Base-by-base conservation (phyloP, 2,113 vertebrate species). In the Saccopteryx bilineata region DNA sequence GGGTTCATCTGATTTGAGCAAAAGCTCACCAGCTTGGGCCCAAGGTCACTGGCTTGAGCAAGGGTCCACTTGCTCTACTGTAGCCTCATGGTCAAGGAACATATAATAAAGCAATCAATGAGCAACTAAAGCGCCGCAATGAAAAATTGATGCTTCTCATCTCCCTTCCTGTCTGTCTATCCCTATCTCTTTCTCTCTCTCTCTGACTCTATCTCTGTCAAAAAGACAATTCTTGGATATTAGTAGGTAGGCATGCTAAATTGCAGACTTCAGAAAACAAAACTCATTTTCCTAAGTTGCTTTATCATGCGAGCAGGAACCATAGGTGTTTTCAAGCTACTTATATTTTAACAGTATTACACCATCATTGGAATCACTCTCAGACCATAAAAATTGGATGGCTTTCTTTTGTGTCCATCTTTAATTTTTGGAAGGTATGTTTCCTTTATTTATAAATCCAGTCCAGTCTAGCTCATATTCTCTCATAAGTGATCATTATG, bases 261-360 rank as follows among this genome's bases (percentile, higher is more conserved):
- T 23, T 88, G 19, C 68, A 83, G 11, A 65, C 52, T 78, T 92
- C 61, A 92, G 39, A 82, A 74, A 31, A 82, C 21, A 79, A 93
- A 46, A 66, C 10, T 71, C 13, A 23, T 88, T 84, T 86, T 74
- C 26, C 69, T 75, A 60, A 61, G 23, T 52, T 65, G 13, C 63
- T 82, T 92, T 79, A 24, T 83, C 74, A 76, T 21, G 24, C 48
- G 63, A 56, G 4, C 7, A 10, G 7, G 61, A 68, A 50, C 21
- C 23, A 19, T 11, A 69, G 52, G 11, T 28, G 28, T 89, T 94
- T 69, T 69, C 52, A 92, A 83, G 14, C 46, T 18, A 69, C 5
- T 13, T 26, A 11, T 21, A 63, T 84, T 94, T 90, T 74, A 88
- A 74, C 72, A 5, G 0, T 39, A 11, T 81, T 76, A 24, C 0